Percentiles rank a stretch among this genome's conserved stretches.
Conservation (phyloP, 2,797 vertebrate species). For the Cyclopterus lumpus region DNA sequence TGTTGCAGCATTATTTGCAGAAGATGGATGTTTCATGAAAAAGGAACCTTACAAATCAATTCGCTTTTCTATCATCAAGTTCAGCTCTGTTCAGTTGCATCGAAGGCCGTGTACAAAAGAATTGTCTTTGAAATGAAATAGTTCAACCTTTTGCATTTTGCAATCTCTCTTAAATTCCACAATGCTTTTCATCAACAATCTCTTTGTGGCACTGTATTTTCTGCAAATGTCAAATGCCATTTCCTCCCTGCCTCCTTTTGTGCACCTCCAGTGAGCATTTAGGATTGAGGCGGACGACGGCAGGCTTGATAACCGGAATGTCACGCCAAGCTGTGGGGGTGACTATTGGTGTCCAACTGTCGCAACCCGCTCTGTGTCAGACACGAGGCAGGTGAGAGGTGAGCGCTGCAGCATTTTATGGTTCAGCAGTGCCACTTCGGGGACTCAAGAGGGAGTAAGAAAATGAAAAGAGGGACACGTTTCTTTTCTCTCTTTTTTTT, state of each 20-base stretch:
- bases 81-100: constrained; percentile 41
- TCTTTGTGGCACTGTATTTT: constrained; percentile 55
- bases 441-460: constrained; percentile 38
- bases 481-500: background rate
- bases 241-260: constrained; percentile 48
- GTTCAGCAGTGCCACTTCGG: constrained; percentile 60
- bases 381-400: constrained; percentile 63
- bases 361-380: constrained; percentile 61
- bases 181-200: constrained; percentile 52
- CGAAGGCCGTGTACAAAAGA: constrained; percentile 49
- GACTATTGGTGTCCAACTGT: constrained; percentile 51
- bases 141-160: constrained; percentile 56
- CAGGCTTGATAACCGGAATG: constrained; percentile 46
- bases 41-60: constrained; percentile 40
- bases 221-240: constrained; percentile 50
- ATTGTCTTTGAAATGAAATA: constrained; percentile 60
- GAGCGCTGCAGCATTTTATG: constrained; percentile 58
- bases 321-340: constrained; percentile 47
- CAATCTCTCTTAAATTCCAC: constrained; percentile 49
- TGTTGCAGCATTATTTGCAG: constrained; percentile 43
- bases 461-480: constrained; percentile 30
- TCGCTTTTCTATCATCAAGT: constrained; percentile 51
- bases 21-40: constrained; percentile 41
- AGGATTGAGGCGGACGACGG: constrained; percentile 39
- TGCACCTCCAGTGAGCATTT: constrained; percentile 36